These are phyloP conservation scores for Mimas tiliae DNA, from an alignment of 2,888 invertebrate species.

Conservation along the genomic window DNA sequence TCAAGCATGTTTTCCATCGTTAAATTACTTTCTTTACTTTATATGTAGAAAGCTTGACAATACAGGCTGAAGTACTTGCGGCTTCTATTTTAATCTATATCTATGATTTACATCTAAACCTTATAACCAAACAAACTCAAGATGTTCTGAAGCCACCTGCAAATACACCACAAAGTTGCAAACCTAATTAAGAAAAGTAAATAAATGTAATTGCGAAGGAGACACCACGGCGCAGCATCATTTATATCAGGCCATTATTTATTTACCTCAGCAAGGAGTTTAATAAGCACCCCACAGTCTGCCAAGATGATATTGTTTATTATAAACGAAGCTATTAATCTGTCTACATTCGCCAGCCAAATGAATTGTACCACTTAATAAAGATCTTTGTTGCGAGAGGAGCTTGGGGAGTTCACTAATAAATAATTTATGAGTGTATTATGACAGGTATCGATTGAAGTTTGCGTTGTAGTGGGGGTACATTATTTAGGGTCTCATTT, in stretches of 20 bases:
- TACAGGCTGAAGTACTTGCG: too few species aligned
- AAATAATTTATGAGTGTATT: conserved; percentile 41
- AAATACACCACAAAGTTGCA: not conserved
- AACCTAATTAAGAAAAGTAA: conserved; percentile 19
- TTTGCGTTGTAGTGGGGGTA: not conserved
- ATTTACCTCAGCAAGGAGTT: conserved; percentile 34
- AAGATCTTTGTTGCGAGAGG: conserved; percentile 51
- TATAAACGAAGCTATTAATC: conserved; percentile 58
- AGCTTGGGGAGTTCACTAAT: conserved; percentile 39
- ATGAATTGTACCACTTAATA: conserved; percentile 66
- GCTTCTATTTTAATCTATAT: too few species aligned
- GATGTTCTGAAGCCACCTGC: not conserved
- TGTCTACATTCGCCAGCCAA: conserved; percentile 49
- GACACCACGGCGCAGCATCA: conserved; percentile 11
- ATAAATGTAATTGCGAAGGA: conserved; percentile 21
- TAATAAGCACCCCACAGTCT: conserved; percentile 42
- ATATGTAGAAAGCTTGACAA: too few species aligned
- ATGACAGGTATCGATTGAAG: conserved; percentile 28
- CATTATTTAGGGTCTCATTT: too few species aligned
- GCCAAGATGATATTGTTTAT: conserved; percentile 57
- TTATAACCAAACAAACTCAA: not conserved
- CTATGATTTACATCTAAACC: too few species aligned
- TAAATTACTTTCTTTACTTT: too few species aligned
- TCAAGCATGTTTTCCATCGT: too few species aligned
- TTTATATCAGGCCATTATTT: conserved; percentile 18